A percentile compares a stretch with the other conserved stretches of the same genome.
These are phyloP conservation scores for Notothenia rossii DNA, from an alignment of 2,113 vertebrate species.

Conservation along the genomic window DNA sequence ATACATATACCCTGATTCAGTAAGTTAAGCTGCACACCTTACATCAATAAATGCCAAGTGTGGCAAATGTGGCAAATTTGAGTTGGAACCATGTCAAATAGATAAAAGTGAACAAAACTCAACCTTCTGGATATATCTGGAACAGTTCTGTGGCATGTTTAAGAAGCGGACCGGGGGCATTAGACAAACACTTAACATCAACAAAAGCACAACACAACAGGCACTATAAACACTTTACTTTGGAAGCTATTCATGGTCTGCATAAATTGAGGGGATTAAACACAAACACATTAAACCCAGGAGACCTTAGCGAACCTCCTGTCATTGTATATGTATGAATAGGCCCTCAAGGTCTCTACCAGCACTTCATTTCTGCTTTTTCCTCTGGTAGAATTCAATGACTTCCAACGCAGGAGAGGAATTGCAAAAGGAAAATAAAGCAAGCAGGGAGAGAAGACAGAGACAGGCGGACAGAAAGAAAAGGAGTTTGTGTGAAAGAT, in stretches of 20 bases:
- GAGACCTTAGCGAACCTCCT: constrained; percentile 49
- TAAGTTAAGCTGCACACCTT: background rate
- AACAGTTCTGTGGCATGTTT: background rate
- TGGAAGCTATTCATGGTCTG: constrained; percentile 51
- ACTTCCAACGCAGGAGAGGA: constrained; percentile 46
- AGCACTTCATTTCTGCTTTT: constrained; percentile 27
- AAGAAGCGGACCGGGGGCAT: constrained; percentile 9
- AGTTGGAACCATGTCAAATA: constrained; percentile 14
- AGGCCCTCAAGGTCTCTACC: constrained; percentile 48
- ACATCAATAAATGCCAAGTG: background rate
- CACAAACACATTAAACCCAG: constrained; percentile 61
- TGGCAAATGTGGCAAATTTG: background rate
- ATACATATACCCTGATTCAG: background rate
- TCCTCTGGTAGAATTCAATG: constrained; percentile 52
- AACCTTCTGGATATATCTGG: background rate
- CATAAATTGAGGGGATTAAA: constrained; percentile 55
- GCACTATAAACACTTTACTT: constrained; percentile 44
- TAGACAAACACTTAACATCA: constrained; percentile 27
- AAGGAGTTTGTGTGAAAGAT: constrained; percentile 61
- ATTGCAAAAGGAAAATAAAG: constrained; percentile 48
- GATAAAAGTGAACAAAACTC: background rate
- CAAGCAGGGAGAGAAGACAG: constrained; percentile 20
- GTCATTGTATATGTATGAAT: constrained; percentile 62
- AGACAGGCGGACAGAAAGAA: constrained; percentile 36
- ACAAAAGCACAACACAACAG: constrained; percentile 36